Conservation (phyloP, 2,797 vertebrate genomes). For the Pseudomugil gertrudae region DNA sequence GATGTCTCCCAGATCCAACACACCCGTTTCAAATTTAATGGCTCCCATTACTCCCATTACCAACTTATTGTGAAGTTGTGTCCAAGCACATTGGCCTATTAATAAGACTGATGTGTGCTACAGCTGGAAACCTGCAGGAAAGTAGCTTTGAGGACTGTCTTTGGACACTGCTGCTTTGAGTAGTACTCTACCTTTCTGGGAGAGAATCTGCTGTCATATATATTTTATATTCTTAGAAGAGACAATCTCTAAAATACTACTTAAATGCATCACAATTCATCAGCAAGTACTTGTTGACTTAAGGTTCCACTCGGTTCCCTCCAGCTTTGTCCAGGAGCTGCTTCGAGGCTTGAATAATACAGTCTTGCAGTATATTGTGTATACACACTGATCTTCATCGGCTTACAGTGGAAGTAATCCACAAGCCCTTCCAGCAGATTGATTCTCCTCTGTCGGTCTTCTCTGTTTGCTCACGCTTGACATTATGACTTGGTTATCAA, state of each 20-base stretch:
- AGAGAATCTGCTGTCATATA: background rate
- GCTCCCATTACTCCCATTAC: no score
- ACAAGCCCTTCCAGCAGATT: constrained; percentile 58
- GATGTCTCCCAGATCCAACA: no score
- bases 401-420: constrained; percentile 69
- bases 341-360: constrained; percentile 57
- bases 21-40: no score
- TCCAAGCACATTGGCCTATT: no score
- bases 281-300: constrained; percentile 61
- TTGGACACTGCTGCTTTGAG: no score
- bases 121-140: no score
- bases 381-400: constrained; percentile 65
- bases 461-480: constrained; percentile 55
- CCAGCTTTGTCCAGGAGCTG: constrained; percentile 30
- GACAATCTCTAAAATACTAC: constrained; percentile 37
- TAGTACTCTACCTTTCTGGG: background rate
- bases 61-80: no score
- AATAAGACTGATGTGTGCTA: no score
- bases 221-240: constrained; percentile 32
- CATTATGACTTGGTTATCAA: constrained; percentile 66
- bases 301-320: constrained; percentile 26
- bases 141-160: no score
- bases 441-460: constrained; percentile 66
- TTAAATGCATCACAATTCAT: constrained; percentile 36
- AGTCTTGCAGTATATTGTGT: constrained; percentile 32